Base-by-base conservation (phyloP, 2,797 vertebrate genomes). In the Crax fasciolata region DNA sequence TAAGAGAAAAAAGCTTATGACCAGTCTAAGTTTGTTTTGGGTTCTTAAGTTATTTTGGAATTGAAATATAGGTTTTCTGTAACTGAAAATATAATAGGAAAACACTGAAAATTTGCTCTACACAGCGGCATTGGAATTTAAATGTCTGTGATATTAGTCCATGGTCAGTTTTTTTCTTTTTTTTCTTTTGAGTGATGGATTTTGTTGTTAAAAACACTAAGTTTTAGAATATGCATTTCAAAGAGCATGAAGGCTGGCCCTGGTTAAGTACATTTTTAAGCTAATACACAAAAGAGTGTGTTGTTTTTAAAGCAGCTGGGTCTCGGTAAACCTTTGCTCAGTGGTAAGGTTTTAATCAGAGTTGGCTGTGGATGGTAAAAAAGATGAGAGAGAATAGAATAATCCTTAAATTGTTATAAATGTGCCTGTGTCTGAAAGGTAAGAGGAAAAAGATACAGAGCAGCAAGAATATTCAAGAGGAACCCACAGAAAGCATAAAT, bases 31-130 rank as follows among this genome's bases (percentile, higher is more conserved):
- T 95, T 96, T 96, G 80, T 84, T 96, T 96, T 95, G 86, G 86
- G 89, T 84, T 95, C 74, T 89, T 82, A 66, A 66, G 30, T 88
- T 18, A 67, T 74, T 84, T 93, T 93, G 87, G 92, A 94, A 96
- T 90, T 73, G 89, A 89, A 91, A 91, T 13, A 24, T 67, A 95
- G 92, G 82, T 63, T 96, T 94, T 96, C 88, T 87, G 4, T 4
- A n/a, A 59, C 90, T 96, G 84, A 84, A 89, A 94, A 81, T 94
- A 91, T 83, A 96, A 92, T 63, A 92, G 72, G 90, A 97, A 97
- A 96, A 92, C 84, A 62, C 54, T 62, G 72, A 85, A 71, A 55
- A 54, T 94, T 94, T 97, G 79, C 89, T 91, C 84, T 95, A 44
- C 75, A 48, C 91, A 95, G 82, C 67, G 72, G 49, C 66, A 66